phyloP scores from a whole-genome alignment of 1,140 invertebrate genomes.

The Chelonus insularis region DNA sequence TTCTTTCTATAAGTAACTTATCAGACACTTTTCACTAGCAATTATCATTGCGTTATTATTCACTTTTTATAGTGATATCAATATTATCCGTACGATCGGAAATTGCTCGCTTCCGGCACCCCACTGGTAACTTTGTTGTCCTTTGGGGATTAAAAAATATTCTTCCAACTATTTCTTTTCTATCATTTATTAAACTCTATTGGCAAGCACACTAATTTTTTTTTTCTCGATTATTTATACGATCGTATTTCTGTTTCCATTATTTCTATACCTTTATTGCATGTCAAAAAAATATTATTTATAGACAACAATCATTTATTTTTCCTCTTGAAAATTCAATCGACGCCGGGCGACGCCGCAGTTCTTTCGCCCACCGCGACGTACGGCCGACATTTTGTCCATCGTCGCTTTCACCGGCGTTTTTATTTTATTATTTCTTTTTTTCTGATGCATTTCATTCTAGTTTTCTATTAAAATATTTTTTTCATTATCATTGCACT shows the following conservation, averaged over 20 bases:
- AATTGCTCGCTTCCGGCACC: background rate
- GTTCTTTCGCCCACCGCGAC: constrained; percentile 61
- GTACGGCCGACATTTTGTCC: constrained; percentile 57
- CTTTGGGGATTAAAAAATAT: background rate
- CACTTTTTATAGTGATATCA: background rate
- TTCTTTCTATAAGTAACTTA: background rate
- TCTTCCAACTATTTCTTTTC: background rate
- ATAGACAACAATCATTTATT: background rate
- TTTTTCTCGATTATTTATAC: background rate
- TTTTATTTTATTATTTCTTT: constrained; percentile 20
- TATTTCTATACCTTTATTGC: constrained; percentile 10
- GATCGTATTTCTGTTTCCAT: background rate
- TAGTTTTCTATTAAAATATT: no score
- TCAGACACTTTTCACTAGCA: background rate
- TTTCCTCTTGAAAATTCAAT: constrained; percentile 26
- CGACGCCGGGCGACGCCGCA: constrained; percentile 55
- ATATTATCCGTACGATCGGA: background rate
- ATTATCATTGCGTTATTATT: background rate
- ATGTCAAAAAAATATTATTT: constrained; percentile 1
- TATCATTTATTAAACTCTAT: no score
- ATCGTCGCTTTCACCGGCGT: constrained; percentile 40
- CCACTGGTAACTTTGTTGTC: background rate
- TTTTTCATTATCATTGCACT: no score
- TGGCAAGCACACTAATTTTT: background rate
- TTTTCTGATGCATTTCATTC: constrained; percentile 6